Percentiles rank a stretch among this genome's conserved stretches.
phyloP scores from a whole-genome alignment of 1,140 invertebrate genomes.

The Hylaeus volcanicus region DNA sequence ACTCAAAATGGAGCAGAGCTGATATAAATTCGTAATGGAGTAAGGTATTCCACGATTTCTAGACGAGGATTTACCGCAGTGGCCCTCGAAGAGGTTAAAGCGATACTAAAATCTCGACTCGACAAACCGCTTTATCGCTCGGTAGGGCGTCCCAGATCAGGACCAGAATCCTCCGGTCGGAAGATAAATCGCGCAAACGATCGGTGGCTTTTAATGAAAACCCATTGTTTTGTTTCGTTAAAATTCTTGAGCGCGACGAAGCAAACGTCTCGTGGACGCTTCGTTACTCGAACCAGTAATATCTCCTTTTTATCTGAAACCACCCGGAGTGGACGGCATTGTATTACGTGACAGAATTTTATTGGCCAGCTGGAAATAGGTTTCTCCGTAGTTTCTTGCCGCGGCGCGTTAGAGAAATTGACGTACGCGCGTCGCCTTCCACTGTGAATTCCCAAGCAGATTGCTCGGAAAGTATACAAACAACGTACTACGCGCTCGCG shows the following conservation, averaged over 20 bases:
- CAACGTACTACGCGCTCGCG: neutral
- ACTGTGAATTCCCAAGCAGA: slow-evolving; percentile 13
- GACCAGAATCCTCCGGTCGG: neutral
- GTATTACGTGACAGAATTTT: slow-evolving; percentile 45
- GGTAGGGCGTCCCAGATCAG: neutral
- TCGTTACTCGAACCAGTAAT: slow-evolving; percentile 47
- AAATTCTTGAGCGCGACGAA: slow-evolving; percentile 21
- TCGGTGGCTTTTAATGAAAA: slow-evolving; percentile 26
- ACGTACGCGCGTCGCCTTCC: slow-evolving; percentile 44
- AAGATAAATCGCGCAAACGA: slow-evolving; percentile 28
- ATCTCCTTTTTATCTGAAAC: slow-evolving; percentile 20
- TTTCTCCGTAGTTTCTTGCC: slow-evolving; percentile 31
- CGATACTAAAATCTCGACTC: neutral
- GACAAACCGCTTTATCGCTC: neutral
- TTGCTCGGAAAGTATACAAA: slow-evolving; percentile 13
- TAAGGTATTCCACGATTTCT: too few species aligned
- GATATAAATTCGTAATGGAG: too few species aligned
- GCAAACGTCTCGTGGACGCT: slow-evolving; percentile 18
- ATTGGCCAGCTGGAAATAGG: slow-evolving; percentile 30
- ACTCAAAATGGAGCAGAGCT: too few species aligned
- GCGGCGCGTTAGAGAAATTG: slow-evolving; percentile 58
- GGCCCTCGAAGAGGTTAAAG: too few species aligned
- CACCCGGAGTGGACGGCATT: slow-evolving; percentile 22
- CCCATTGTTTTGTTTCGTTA: slow-evolving; percentile 38
- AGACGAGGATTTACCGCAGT: too few species aligned